Percentiles rank a stretch among this genome's conserved stretches.
Evolutionary conservation across 2,888 invertebrate species (phyloP).

Genomic region (Drosophila acutilabella): DNA sequence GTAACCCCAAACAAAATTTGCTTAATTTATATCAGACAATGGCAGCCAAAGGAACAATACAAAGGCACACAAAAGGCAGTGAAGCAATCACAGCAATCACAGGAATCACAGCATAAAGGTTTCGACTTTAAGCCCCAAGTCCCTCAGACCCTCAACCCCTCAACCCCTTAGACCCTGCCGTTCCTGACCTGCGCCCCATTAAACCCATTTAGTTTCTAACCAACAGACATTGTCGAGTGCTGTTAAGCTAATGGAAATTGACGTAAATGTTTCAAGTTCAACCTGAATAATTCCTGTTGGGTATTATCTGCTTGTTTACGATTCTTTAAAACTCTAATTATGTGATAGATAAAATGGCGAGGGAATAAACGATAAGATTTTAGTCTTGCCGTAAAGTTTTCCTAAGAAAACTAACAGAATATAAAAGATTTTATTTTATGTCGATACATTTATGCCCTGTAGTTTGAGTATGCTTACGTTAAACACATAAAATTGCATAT

Average conservation of each 20-base stretch:
- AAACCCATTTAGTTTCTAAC: constrained; percentile 39
- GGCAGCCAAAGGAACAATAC: constrained; percentile 62
- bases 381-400: too few relatives aligned
- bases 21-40: constrained; percentile 76
- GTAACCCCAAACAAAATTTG: constrained; percentile 62
- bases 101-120: constrained; percentile 28
- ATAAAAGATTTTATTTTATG: too few relatives aligned
- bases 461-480: too few relatives aligned
- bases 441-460: too few relatives aligned
- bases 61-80: constrained; percentile 22
- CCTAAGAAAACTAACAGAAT: too few relatives aligned
- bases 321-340: not conserved
- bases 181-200: constrained; percentile 47
- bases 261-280: constrained; percentile 20
- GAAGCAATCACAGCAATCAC: constrained; percentile 19
- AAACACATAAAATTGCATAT: too few relatives aligned
- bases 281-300: not conserved
- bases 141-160: too few relatives aligned
- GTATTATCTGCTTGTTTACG: not conserved
- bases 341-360: too few relatives aligned
- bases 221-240: constrained; percentile 25
- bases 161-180: constrained; percentile 2
- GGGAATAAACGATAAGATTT: not conserved
- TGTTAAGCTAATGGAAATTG: constrained; percentile 6
- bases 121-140: constrained; percentile 32